phyloP scores from a whole-genome alignment of 1,140 invertebrate species.

The Philaenus spumarius region DNA sequence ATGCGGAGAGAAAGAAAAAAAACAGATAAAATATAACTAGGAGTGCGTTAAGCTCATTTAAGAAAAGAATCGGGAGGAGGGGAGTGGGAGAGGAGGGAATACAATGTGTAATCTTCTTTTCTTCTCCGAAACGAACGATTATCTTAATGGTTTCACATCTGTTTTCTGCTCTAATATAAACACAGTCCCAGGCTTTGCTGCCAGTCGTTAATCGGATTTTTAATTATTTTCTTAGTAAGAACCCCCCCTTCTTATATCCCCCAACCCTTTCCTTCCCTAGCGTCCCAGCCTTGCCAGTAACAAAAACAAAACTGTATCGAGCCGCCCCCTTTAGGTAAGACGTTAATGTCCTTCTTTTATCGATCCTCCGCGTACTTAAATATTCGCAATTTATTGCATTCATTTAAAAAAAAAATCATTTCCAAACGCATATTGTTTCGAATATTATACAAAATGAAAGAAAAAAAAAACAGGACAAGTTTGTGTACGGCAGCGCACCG shows the following conservation, averaged over 20 bases:
- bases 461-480: no score
- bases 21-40: no score
- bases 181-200: background rate
- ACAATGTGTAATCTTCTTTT: constrained; percentile 9
- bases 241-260: background rate
- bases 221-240: constrained; percentile 5
- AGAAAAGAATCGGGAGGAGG: background rate
- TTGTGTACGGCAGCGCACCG: no score
- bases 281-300: background rate
- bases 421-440: no score
- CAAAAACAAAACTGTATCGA: no score
- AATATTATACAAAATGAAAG: no score
- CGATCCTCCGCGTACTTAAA: no score
- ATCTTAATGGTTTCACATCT: constrained; percentile 16
- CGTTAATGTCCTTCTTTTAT: no score
- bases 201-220: constrained; percentile 8
- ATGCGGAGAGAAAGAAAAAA: no score
- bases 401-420: no score
- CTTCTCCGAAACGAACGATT: constrained; percentile 3
- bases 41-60: no score
- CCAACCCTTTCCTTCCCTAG: background rate
- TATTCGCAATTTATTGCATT: no score
- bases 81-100: background rate
- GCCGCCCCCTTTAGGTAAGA: background rate
- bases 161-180: constrained; percentile 13